Percentiles rank a stretch among this genome's conserved stretches.
phyloP scores from a whole-genome alignment of 2,113 vertebrate genomes.

The Peromyscus californicus region DNA sequence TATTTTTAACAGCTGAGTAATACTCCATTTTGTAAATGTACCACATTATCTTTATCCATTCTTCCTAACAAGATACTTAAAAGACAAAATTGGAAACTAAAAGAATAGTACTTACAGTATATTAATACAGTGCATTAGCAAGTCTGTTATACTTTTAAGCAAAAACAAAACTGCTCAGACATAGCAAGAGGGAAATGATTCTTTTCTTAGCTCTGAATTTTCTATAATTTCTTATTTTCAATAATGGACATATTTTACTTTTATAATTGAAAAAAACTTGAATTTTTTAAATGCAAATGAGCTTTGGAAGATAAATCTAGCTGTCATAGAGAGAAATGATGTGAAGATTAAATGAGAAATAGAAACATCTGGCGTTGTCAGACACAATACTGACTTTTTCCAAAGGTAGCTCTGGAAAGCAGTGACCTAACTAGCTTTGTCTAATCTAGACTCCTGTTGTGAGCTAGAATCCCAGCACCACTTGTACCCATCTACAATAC shows the following conservation, averaged over 20 bases:
- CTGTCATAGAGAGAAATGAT: constrained; percentile 59
- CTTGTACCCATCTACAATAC: not conserved
- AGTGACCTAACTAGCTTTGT: constrained; percentile 6
- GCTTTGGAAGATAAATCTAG: constrained; percentile 66
- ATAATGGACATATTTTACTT: constrained; percentile 20
- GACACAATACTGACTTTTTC: constrained; percentile 46
- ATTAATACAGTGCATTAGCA: not conserved
- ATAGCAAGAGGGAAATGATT: not conserved
- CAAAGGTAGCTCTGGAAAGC: constrained; percentile 23
- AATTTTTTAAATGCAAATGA: constrained; percentile 72
- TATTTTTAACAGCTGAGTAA: not conserved
- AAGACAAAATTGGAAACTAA: not conserved
- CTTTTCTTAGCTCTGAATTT: constrained; percentile 21
- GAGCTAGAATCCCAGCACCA: not conserved
- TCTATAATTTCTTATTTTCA: constrained; percentile 34
- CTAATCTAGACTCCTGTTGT: not conserved
- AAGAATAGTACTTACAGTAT: not conserved
- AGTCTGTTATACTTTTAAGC: not conserved
- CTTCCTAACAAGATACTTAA: not conserved
- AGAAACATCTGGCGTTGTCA: constrained; percentile 60
- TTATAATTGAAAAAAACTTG: constrained; percentile 64
- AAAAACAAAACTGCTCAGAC: not conserved
- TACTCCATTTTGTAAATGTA: not conserved
- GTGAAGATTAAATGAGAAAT: constrained; percentile 70
- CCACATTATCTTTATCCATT: not conserved